Conservation (phyloP, 92 coral and sea anemone species). For the Isaurus tuberculatus region DNA sequence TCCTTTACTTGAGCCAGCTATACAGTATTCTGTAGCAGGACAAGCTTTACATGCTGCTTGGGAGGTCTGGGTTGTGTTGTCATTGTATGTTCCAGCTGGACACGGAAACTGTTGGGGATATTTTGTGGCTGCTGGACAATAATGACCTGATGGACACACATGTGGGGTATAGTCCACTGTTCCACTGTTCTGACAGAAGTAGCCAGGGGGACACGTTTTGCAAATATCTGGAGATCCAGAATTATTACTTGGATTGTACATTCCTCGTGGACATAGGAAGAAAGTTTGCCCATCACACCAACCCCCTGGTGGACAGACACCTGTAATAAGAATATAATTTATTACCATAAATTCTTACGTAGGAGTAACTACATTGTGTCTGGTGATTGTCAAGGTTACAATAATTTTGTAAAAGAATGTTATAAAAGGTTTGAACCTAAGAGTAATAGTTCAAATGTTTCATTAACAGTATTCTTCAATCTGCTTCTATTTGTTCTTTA, state of each 20-base stretch:
- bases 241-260: conserved; percentile 82
- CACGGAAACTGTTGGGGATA: conserved; percentile 92
- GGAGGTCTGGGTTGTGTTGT: conserved; percentile 72
- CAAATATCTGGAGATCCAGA: conserved; percentile 76
- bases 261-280: conserved; percentile 91
- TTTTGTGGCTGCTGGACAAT: conserved; percentile 94
- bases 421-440: too few relatives aligned
- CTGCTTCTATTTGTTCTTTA: too few relatives aligned
- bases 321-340: conserved; percentile 53
- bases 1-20: conserved; percentile 79
- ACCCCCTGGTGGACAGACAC: conserved; percentile 88
- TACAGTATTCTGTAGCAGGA: conserved; percentile 84
- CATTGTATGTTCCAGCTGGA: conserved; percentile 95
- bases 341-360: too few relatives aligned
- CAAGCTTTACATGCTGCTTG: conserved; percentile 87
- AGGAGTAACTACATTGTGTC: too few relatives aligned
- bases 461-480: too few relatives aligned
- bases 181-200: conserved; percentile 86
- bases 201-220: conserved; percentile 85
- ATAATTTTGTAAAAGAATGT: too few relatives aligned
- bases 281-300: conserved; percentile 97
- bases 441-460: too few relatives aligned
- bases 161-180: conserved; percentile 68
- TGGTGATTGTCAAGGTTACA: too few relatives aligned
- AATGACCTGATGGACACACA: conserved; percentile 89